Evolutionary conservation across 2,797 vertebrate species (phyloP).

Genomic region (Falco novaeseelandiae): DNA sequence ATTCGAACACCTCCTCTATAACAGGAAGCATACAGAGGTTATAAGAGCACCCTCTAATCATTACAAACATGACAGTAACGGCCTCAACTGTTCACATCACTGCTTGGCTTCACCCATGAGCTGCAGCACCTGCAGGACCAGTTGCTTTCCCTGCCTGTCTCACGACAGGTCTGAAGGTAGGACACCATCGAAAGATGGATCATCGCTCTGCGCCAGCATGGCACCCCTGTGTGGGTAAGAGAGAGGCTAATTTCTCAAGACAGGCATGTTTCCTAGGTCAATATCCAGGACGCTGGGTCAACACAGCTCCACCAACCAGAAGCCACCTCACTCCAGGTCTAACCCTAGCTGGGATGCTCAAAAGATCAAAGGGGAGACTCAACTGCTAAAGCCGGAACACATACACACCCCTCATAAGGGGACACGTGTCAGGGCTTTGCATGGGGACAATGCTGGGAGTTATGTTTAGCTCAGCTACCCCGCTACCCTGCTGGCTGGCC

Average conservation of each 20-base stretch:
- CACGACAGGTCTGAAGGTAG: neutral
- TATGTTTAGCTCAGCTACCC: neutral
- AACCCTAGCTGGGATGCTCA: accelerated
- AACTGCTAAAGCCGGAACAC: neutral
- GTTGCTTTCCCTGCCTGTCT: neutral
- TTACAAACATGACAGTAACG: neutral
- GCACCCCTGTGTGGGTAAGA: accelerated
- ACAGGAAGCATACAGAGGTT: neutral
- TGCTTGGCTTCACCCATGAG: neutral
- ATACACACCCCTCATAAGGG: accelerated
- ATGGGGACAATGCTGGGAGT: accelerated
- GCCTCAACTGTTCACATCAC: neutral
- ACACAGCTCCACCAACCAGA: neutral
- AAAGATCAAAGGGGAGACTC: neutral
- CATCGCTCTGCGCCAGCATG: accelerated
- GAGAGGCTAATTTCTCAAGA: neutral
- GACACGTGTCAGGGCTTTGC: accelerated
- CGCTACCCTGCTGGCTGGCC: neutral
- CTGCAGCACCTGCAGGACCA: neutral
- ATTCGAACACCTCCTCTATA: neutral
- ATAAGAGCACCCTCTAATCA: neutral
- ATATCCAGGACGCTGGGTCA: neutral
- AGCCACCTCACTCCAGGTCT: accelerated
- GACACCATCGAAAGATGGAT: too few relatives aligned
- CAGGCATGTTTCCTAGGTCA: neutral